A percentile compares a stretch with the other conserved stretches of the same genome.
Conservation (phyloP, 2,113 vertebrate species). For the Acrocephalus arundinaceus region DNA sequence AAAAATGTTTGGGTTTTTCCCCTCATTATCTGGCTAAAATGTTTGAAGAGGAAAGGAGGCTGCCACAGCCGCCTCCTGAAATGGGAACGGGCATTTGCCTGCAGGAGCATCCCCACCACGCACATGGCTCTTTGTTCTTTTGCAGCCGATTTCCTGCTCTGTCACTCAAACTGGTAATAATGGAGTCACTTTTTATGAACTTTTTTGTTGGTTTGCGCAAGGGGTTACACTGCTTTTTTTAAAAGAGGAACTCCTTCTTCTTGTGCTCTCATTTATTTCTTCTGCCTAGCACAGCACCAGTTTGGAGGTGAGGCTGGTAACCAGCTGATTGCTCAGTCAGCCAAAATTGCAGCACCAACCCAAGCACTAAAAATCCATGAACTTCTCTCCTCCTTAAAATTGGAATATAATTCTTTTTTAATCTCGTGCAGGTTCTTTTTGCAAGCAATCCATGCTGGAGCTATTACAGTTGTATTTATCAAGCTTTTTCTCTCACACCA, state of each 20-base stretch:
- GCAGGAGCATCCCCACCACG: background rate
- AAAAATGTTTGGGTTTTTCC: conserved; percentile 7
- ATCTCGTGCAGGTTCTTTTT: background rate
- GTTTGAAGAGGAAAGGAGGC: conserved; percentile 38
- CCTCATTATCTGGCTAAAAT: conserved; percentile 44
- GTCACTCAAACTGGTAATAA: conserved; percentile 29
- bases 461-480: background rate
- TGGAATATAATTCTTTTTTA: background rate
- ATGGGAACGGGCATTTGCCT: conserved; percentile 33
- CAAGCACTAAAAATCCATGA: conserved; percentile 17
- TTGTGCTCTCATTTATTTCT: background rate
- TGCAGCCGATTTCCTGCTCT: conserved; percentile 13
- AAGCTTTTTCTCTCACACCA: background rate
- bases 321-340: background rate
- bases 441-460: background rate
- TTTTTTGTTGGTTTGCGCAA: background rate
- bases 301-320: background rate
- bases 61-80: background rate
- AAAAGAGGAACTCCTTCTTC: background rate
- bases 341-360: background rate
- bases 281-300: background rate
- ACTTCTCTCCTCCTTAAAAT: background rate
- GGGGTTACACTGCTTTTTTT: background rate
- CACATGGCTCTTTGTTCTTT: background rate
- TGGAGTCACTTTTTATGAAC: background rate